These are phyloP conservation scores for Nomada hirtipes DNA, from an alignment of 2,888 invertebrate species.

Conservation along the genomic window DNA sequence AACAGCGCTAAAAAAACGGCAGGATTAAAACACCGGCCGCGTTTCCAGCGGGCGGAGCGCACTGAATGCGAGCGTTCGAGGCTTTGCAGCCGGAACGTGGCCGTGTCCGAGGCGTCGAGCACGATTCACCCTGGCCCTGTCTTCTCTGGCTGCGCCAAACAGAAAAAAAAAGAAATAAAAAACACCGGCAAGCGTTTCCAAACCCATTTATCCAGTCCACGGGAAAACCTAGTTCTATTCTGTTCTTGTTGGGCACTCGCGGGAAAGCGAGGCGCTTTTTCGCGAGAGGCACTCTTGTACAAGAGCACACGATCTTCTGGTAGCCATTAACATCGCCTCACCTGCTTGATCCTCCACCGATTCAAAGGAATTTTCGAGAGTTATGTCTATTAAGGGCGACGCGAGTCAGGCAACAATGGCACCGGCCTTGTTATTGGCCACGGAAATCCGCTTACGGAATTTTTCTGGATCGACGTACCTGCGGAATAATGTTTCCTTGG, in stretches of 20 bases:
- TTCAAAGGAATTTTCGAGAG: conserved; percentile 46
- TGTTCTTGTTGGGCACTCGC: not conserved
- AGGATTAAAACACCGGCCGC: conserved; percentile 53
- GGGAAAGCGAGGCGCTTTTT: not conserved
- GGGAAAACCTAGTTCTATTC: conserved; percentile 24
- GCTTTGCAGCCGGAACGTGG: conserved; percentile 49
- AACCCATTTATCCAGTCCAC: conserved; percentile 49
- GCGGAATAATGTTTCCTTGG: conserved; percentile 3
- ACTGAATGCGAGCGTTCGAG: conserved; percentile 37
- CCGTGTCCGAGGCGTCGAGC: conserved; percentile 59
- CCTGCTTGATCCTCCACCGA: conserved; percentile 1
- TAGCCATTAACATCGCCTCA: conserved; percentile 47
- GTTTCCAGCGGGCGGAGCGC: conserved; percentile 27
- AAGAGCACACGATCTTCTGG: conserved; percentile 11
- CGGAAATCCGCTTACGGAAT: conserved; percentile 68
- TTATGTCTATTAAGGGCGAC: conserved; percentile 61
- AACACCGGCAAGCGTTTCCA: conserved; percentile 52
- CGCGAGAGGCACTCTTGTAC: not conserved
- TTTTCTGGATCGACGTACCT: conserved; percentile 36
- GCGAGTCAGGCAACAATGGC: conserved; percentile 57
- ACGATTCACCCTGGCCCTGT: conserved; percentile 50
- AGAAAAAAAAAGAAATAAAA: conserved; percentile 5
- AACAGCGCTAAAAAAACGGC: conserved; percentile 49
- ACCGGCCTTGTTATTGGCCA: conserved; percentile 55
- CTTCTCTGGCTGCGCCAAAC: not conserved